Conservation (phyloP, 2,888 invertebrate genomes). For the Sturmia bella region DNA sequence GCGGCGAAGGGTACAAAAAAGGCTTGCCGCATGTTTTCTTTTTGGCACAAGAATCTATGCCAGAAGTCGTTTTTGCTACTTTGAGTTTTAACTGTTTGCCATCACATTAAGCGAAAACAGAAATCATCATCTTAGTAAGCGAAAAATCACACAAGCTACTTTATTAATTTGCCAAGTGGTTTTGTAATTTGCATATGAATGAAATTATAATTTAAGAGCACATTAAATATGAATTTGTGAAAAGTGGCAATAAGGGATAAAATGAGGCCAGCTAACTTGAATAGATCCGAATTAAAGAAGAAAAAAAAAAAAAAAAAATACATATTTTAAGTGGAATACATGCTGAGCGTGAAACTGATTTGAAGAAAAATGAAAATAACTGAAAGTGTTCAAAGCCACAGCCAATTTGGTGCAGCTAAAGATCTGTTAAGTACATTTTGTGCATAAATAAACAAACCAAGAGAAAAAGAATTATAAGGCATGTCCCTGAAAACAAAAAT, state of each 20-base stretch:
- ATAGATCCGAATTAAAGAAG: not conserved
- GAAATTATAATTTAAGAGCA: constrained; percentile 50
- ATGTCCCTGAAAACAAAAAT: no score
- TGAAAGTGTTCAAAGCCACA: no score
- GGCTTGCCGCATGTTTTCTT: no score
- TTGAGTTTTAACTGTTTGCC: no score
- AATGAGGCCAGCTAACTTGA: not conserved
- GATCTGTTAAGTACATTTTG: no score
- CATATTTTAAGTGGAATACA: not conserved
- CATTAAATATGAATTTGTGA: constrained; percentile 31
- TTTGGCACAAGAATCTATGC: not conserved
- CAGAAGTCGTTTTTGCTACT: no score
- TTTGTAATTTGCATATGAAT: constrained; percentile 51
- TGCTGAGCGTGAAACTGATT: no score
- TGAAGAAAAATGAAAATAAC: no score
- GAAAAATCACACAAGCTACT: not conserved
- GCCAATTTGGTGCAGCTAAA: no score
- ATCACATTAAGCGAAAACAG: not conserved
- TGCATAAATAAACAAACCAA: no score
- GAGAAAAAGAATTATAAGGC: no score
- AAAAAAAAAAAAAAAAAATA: not conserved
- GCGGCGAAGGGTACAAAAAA: no score
- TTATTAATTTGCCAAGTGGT: constrained; percentile 23
- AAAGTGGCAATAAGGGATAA: not conserved
- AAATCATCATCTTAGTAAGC: not conserved